These are phyloP conservation scores for Porites rus DNA, from an alignment of 92 coral and sea anemone species.

Conservation along the genomic window DNA sequence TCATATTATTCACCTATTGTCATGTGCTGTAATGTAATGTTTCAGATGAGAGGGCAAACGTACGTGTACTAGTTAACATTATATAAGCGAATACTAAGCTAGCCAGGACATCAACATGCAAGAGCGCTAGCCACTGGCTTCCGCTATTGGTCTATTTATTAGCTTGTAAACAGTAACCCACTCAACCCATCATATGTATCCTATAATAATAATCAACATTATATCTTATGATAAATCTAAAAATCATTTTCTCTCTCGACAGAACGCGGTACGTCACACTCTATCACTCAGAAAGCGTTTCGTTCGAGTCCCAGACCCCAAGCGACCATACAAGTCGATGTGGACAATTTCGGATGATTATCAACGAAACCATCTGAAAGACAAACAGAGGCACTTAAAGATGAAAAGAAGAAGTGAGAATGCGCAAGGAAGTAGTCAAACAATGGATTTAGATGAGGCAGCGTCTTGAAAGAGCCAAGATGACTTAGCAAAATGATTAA, in stretches of 20 bases:
- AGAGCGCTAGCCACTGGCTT: too few relatives aligned
- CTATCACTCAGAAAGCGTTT: constrained; percentile 83
- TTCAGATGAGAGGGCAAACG: too few relatives aligned
- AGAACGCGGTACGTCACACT: constrained; percentile 92
- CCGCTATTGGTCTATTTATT: too few relatives aligned
- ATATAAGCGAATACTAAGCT: too few relatives aligned
- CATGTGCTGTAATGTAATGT: too few relatives aligned
- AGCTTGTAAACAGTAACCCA: too few relatives aligned
- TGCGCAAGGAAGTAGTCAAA: neutral
- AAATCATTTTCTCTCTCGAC: constrained; percentile 12
- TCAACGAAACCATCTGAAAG: constrained; percentile 33
- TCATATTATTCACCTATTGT: too few relatives aligned
- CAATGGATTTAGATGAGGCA: constrained; percentile 17
- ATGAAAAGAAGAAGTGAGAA: neutral
- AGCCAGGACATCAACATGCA: too few relatives aligned
- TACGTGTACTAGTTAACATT: too few relatives aligned
- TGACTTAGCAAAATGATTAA: neutral
- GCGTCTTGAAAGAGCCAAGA: neutral
- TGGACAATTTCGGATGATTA: constrained; percentile 71
- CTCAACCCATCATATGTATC: too few relatives aligned
- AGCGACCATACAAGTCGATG: constrained; percentile 75
- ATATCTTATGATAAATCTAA: too few relatives aligned
- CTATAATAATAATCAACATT: too few relatives aligned
- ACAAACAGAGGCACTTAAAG: constrained; percentile 9
- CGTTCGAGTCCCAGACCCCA: constrained; percentile 67